These are phyloP conservation scores for Clitarchus hookeri DNA, from an alignment of 2,888 invertebrate species.

Conservation along the genomic window DNA sequence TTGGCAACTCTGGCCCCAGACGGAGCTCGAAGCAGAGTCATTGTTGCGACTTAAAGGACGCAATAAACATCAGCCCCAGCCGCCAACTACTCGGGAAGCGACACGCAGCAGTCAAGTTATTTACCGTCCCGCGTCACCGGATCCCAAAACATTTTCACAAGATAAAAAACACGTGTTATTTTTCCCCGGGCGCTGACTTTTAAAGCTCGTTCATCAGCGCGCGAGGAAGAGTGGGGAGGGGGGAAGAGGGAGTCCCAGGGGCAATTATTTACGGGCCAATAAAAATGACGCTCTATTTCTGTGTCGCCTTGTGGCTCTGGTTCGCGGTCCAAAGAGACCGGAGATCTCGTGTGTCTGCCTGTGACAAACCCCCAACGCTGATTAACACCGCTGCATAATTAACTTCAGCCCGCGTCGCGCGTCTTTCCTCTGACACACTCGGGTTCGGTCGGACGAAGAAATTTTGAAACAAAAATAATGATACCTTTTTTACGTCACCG, in stretches of 20 bases:
- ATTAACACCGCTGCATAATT: too few relatives aligned
- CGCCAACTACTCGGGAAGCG: neutral
- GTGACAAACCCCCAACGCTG: too few relatives aligned
- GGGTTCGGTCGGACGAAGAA: too few relatives aligned
- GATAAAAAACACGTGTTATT: slow-evolving; percentile 7
- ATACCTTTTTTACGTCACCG: too few relatives aligned
- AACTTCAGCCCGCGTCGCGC: too few relatives aligned
- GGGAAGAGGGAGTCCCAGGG: neutral
- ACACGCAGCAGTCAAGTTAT: neutral
- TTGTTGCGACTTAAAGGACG: neutral
- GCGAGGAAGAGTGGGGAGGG: neutral
- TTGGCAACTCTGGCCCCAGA: too few relatives aligned
- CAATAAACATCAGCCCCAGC: too few relatives aligned
- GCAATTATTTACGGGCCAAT: slow-evolving; percentile 7
- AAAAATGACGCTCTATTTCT: slow-evolving; percentile 14
- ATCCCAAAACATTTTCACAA: slow-evolving; percentile 1
- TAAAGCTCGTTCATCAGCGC: slow-evolving; percentile 16
- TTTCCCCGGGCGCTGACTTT: neutral
- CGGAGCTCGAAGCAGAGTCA: neutral
- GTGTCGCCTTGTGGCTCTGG: neutral
- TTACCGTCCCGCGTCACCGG: neutral
- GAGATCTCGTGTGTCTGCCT: too few relatives aligned
- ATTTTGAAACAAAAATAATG: too few relatives aligned
- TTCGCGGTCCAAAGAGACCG: too few relatives aligned
- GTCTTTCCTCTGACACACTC: too few relatives aligned